phyloP scores from a whole-genome alignment of 64 coral and sea anemone genomes.

The Montipora efflorescens region DNA sequence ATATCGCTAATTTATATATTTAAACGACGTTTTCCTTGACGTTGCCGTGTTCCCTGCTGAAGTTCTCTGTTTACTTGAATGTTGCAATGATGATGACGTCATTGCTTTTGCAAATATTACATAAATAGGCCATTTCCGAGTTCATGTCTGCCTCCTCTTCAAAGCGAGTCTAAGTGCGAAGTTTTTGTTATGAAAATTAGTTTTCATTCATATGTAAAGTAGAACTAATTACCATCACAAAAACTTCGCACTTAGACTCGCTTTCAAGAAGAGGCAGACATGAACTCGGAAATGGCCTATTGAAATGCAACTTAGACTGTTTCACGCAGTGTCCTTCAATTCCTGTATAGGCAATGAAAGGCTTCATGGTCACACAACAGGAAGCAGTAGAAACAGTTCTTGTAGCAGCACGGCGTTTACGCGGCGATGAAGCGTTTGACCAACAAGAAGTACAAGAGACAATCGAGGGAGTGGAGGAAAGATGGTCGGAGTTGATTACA shows the following conservation, averaged over 20 bases:
- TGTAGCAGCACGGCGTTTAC: slow-evolving; percentile 59
- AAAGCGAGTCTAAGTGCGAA: neutral
- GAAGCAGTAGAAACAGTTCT: slow-evolving; percentile 72
- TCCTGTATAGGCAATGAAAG: slow-evolving; percentile 84
- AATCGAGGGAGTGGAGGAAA: slow-evolving; percentile 70
- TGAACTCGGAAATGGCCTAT: too few relatives aligned
- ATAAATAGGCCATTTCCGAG: too few relatives aligned
- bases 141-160: neutral
- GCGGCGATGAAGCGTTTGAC: slow-evolving; percentile 69
- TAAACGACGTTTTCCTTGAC: too few relatives aligned
- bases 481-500: slow-evolving; percentile 68
- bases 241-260: too few relatives aligned
- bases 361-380: slow-evolving; percentile 84
- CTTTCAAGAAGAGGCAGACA: neutral
- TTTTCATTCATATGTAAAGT: too few relatives aligned
- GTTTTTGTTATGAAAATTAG: too few relatives aligned
- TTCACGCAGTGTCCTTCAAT: neutral
- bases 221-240: too few relatives aligned
- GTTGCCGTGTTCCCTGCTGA: too few relatives aligned
- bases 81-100: too few relatives aligned
- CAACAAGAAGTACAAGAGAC: slow-evolving; percentile 86
- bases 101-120: too few relatives aligned
- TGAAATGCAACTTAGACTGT: neutral
- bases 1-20: too few relatives aligned
- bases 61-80: too few relatives aligned